Conservation (phyloP, 2,797 vertebrate species). For the Lerista edwardsae region DNA sequence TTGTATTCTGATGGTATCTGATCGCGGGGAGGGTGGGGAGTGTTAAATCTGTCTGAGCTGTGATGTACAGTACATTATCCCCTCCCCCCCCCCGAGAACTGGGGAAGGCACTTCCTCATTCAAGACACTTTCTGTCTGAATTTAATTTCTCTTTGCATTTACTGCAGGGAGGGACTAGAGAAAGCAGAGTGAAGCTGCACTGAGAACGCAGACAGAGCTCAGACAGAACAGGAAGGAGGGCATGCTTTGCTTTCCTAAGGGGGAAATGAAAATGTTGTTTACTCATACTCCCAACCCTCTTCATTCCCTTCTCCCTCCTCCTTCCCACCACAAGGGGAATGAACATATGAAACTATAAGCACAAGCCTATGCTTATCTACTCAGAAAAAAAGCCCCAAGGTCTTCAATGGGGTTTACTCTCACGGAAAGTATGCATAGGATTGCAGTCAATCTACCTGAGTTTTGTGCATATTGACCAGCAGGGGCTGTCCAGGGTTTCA, state of each 20-base stretch:
- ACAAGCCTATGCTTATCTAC: too few species aligned
- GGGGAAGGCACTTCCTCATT: neutral
- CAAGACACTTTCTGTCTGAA: neutral
- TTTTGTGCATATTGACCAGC: too few species aligned
- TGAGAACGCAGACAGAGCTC: neutral
- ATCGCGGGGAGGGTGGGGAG: neutral
- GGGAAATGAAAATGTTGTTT: neutral
- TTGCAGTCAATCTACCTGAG: too few species aligned
- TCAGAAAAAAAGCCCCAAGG: too few species aligned
- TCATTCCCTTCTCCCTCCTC: neutral
- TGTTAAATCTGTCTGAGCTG: neutral
- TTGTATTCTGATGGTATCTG: neutral
- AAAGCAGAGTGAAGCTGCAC: neutral
- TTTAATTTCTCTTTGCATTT: conserved; percentile 6
- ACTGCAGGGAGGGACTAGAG: neutral
- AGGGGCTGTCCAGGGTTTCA: too few species aligned
- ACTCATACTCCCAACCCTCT: neutral
- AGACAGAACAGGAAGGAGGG: neutral
- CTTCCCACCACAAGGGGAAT: too few species aligned
- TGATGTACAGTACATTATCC: neutral
- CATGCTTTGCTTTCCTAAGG: neutral
- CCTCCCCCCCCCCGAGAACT: too few species aligned
- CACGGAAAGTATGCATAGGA: too few species aligned
- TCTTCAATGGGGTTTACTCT: too few species aligned
- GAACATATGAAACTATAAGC: too few species aligned